phyloP scores from a whole-genome alignment of 2,888 invertebrate genomes.

The Lithophane socia region DNA sequence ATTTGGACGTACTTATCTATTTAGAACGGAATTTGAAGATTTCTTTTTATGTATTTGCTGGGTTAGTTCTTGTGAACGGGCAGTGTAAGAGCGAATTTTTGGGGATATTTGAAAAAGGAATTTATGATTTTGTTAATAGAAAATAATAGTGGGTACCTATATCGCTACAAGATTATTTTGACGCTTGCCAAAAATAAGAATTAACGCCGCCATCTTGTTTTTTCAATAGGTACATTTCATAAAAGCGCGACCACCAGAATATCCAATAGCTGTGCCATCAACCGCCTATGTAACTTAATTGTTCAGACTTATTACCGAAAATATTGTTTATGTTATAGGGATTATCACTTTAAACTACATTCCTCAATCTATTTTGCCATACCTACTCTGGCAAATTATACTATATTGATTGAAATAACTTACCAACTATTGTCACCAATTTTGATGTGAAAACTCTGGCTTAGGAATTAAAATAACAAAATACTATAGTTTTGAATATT shows the following conservation, averaged over 20 bases:
- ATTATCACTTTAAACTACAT: no score
- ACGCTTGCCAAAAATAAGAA: no score
- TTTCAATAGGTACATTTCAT: no score
- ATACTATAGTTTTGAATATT: neutral
- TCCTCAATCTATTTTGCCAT: no score
- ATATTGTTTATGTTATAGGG: neutral
- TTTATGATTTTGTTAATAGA: no score
- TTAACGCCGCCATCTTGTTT: no score
- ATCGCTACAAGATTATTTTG: no score
- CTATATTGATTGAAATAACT: neutral
- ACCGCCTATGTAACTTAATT: neutral
- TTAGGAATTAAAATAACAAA: neutral
- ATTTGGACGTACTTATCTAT: constrained; percentile 68
- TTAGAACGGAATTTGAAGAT: constrained; percentile 40
- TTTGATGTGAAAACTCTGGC: neutral
- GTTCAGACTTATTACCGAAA: neutral
- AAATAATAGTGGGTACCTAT: neutral
- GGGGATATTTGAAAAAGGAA: neutral
- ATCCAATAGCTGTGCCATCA: no score
- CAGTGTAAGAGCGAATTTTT: neutral
- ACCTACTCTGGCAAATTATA: no score
- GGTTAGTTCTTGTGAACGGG: constrained; percentile 4
- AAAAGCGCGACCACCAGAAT: no score
- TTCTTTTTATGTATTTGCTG: neutral
- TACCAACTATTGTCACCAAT: neutral